A percentile compares a stretch with the other conserved stretches of the same genome.
phyloP scores from a whole-genome alignment of 2,797 vertebrate genomes.

The Morelia viridis region DNA sequence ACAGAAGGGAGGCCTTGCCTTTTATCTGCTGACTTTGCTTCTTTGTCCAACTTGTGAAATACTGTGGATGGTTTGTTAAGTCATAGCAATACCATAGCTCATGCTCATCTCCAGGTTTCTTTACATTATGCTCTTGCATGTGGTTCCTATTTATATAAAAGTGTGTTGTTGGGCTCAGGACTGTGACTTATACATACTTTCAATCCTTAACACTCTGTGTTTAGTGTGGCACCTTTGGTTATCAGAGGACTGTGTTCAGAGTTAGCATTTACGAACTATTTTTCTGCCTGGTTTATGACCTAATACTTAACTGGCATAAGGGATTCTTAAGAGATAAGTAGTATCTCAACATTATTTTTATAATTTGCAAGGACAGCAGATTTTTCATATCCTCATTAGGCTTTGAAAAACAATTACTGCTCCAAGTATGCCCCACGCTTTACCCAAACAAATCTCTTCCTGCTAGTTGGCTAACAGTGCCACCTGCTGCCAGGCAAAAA shows the following conservation, averaged over 20 bases:
- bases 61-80: background rate
- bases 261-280: background rate
- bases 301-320: background rate
- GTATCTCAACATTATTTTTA: background rate
- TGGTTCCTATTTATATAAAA: background rate
- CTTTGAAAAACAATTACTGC: background rate
- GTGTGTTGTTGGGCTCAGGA: background rate
- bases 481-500: conserved; percentile 15
- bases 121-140: background rate
- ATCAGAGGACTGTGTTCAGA: background rate
- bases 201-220: background rate
- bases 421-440: background rate
- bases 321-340: background rate
- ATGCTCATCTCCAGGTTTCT: background rate
- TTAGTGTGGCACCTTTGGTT: background rate
- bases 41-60: background rate
- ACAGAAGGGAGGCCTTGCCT: background rate
- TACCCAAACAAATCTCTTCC: background rate
- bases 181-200: background rate
- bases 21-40: background rate
- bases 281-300: background rate
- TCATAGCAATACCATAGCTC: background rate
- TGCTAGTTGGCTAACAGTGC: background rate
- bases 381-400: background rate
- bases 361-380: background rate